Conservation (phyloP, 2,113 vertebrate species). For the Lycaon pictus region DNA sequence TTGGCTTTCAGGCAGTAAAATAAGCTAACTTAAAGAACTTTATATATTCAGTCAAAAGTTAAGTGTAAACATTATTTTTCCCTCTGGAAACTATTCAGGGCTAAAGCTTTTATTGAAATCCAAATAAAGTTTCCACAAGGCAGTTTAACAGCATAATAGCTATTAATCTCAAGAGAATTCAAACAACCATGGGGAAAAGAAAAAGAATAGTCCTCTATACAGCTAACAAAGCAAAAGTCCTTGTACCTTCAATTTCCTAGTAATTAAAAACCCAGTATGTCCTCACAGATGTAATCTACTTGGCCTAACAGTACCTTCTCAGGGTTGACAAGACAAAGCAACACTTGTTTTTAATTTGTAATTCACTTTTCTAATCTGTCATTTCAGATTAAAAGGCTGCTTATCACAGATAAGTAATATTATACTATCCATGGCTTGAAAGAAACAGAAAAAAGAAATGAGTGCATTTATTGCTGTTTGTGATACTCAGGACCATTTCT, state of each 20-base stretch:
- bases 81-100: background rate
- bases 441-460: background rate
- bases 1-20: background rate
- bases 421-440: background rate
- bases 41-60: conserved; percentile 42
- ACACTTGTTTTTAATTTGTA: conserved; percentile 5
- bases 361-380: conserved; percentile 12
- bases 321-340: conserved; percentile 44
- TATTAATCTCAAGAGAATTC: conserved; percentile 54
- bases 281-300: background rate
- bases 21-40: conserved; percentile 23
- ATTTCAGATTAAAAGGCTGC: conserved; percentile 36
- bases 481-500: background rate
- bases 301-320: conserved; percentile 24
- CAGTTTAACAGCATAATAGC: conserved; percentile 57
- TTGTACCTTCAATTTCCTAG: conserved; percentile 52
- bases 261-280: conserved; percentile 50
- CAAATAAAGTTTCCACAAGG: conserved; percentile 50
- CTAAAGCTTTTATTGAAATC: conserved; percentile 56
- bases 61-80: background rate
- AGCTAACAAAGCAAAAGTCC: conserved; percentile 55
- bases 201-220: background rate
- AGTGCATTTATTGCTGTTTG: background rate
- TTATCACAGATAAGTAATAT: background rate
- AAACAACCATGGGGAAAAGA: background rate